phyloP scores from a whole-genome alignment of 2,888 invertebrate species.

The Rapana venosa region DNA sequence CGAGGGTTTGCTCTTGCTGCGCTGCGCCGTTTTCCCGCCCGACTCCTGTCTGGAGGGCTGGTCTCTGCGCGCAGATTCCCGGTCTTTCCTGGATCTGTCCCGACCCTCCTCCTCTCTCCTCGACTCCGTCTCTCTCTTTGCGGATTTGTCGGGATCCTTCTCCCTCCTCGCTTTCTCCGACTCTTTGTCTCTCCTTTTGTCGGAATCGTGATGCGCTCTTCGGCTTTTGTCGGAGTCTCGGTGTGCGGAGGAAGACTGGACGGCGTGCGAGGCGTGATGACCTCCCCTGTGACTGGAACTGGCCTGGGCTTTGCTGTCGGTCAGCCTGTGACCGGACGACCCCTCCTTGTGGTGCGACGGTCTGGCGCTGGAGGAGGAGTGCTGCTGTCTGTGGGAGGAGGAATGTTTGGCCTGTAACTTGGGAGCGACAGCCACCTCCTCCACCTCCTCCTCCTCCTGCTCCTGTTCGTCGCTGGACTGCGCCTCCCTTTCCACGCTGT shows the following conservation, averaged over 20 bases:
- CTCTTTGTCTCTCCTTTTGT: no score
- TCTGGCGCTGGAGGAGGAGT: background rate
- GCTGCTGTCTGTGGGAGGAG: slow-evolving; percentile 3
- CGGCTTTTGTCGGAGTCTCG: background rate
- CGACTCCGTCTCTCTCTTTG: no score
- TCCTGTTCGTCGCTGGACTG: background rate
- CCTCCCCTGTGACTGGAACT: background rate
- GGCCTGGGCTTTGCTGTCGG: background rate
- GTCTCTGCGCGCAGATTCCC: background rate
- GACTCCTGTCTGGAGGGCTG: background rate
- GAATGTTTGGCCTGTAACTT: background rate
- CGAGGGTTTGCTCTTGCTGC: background rate
- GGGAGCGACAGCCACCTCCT: background rate
- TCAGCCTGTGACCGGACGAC: background rate
- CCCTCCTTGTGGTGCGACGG: background rate
- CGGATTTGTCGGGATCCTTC: no score
- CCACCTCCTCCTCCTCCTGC: background rate
- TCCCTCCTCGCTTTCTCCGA: no score
- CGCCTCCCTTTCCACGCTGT: background rate
- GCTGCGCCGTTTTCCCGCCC: background rate
- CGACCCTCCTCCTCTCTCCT: no score
- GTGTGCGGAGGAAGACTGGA: background rate
- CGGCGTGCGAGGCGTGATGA: background rate
- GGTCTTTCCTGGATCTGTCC: background rate
- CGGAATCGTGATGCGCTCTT: no score